Conservation (phyloP, 2,113 vertebrate species). For the Mormyrus lacerda region DNA sequence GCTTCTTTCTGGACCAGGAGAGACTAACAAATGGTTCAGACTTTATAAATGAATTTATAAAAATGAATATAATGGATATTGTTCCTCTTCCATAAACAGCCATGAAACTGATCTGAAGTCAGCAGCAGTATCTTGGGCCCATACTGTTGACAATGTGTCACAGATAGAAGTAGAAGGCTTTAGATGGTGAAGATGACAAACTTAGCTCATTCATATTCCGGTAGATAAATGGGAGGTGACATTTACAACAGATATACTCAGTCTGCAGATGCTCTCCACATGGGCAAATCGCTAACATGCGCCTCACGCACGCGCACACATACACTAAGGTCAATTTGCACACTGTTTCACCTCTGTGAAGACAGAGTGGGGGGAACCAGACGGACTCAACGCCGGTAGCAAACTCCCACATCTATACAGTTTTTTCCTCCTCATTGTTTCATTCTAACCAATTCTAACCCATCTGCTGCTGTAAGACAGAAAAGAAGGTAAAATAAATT, state of each 20-base stretch:
- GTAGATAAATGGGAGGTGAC: not conserved
- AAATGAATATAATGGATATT: not conserved
- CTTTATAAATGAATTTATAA: not conserved
- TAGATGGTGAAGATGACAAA: not conserved
- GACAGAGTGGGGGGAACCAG: not conserved
- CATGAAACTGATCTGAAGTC: not conserved
- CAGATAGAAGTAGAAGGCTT: not conserved
- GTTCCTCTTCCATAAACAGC: not conserved
- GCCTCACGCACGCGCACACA: not conserved
- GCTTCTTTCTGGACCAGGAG: not conserved
- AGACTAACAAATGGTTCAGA: not conserved
- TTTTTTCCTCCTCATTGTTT: not conserved
- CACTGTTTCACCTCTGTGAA: not conserved
- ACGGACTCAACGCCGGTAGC: not conserved
- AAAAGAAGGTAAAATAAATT: not conserved
- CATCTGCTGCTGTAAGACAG: constrained; percentile 26
- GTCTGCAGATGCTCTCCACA: not conserved
- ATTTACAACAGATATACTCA: not conserved
- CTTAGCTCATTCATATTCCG: not conserved
- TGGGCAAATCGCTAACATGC: not conserved
- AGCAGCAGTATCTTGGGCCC: not conserved
- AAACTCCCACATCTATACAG: not conserved
- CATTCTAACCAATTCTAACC: not conserved
- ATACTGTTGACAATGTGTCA: not conserved
- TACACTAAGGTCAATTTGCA: not conserved